Percentiles rank a stretch among this genome's conserved stretches.
phyloP scores from a whole-genome alignment of 2,888 invertebrate genomes.

The Philereme vetulata region DNA sequence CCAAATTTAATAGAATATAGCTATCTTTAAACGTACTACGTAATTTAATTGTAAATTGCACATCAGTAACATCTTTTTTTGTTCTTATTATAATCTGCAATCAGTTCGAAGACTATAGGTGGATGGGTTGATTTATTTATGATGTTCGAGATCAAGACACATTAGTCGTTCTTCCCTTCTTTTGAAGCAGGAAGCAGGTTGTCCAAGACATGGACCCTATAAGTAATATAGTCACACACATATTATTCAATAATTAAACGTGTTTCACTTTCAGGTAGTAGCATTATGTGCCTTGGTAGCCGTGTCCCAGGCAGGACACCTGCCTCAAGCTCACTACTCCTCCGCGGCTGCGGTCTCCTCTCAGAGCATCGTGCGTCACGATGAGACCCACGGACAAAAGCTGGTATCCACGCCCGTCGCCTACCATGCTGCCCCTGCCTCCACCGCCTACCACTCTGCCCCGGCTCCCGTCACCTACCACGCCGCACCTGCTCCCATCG shows the following conservation, averaged over 20 bases:
- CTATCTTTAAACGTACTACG: background rate
- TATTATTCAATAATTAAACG: background rate
- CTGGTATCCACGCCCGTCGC: conserved; percentile 40
- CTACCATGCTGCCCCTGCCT: conserved; percentile 43
- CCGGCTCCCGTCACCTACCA: conserved; percentile 45
- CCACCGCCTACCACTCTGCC: conserved; percentile 47
- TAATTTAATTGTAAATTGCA: background rate
- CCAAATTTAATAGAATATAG: background rate
- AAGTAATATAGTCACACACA: background rate
- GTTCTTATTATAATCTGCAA: no score
- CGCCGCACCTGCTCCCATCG: conserved; percentile 40
- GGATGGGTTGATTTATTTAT: no score
- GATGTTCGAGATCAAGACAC: no score
- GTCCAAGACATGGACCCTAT: no score
- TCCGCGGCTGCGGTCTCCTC: conserved; percentile 64
- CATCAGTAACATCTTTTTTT: background rate
- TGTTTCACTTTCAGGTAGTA: conserved; percentile 42
- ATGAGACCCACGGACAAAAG: conserved; percentile 47
- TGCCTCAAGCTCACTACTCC: conserved; percentile 61
- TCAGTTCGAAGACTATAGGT: no score
- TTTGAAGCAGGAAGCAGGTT: no score
- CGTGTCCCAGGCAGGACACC: conserved; percentile 61
- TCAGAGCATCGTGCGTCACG: conserved; percentile 66
- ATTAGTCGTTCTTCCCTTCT: no score
- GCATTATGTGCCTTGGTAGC: conserved; percentile 59